Conservation (phyloP, 2,113 vertebrate species). For the Leptodactylus fuscus region DNA sequence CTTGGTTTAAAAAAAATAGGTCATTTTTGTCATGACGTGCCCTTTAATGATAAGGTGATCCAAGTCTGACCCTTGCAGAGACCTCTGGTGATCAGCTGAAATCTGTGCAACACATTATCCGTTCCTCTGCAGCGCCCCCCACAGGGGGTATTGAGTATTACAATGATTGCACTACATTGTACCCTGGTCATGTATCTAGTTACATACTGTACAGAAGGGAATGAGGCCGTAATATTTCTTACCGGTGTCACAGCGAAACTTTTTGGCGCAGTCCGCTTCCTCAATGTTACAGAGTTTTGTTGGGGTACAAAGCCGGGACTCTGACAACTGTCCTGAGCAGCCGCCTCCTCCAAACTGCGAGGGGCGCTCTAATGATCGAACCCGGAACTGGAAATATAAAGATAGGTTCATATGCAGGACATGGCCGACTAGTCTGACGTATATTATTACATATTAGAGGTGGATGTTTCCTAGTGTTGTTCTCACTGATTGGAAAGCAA, state of each 20-base stretch:
- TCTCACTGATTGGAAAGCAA: neutral
- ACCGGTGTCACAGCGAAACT: slow-evolving; percentile 89
- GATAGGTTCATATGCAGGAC: neutral
- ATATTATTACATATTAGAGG: neutral
- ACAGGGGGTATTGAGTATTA: too few relatives aligned
- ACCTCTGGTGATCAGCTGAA: too few relatives aligned
- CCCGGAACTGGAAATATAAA: slow-evolving; percentile 78
- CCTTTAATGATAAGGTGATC: too few relatives aligned
- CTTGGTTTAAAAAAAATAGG: too few relatives aligned
- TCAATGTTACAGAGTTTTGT: slow-evolving; percentile 81
- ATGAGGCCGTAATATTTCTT: too few relatives aligned
- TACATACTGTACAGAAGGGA: too few relatives aligned
- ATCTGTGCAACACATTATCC: too few relatives aligned
- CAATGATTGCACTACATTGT: too few relatives aligned
- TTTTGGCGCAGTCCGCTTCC: slow-evolving; percentile 77
- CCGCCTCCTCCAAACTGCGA: slow-evolving; percentile 86
- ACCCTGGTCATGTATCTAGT: too few relatives aligned
- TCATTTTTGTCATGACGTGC: too few relatives aligned
- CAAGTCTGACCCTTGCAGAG: too few relatives aligned
- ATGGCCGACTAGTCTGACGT: neutral
- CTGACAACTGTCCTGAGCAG: slow-evolving; percentile 77
- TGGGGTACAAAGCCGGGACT: slow-evolving; percentile 79
- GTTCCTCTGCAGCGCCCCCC: too few relatives aligned
- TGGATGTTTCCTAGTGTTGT: neutral
- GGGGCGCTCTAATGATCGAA: slow-evolving; percentile 74